phyloP scores from a whole-genome alignment of 2,797 vertebrate genomes.

The Glyptemys insculpta region DNA sequence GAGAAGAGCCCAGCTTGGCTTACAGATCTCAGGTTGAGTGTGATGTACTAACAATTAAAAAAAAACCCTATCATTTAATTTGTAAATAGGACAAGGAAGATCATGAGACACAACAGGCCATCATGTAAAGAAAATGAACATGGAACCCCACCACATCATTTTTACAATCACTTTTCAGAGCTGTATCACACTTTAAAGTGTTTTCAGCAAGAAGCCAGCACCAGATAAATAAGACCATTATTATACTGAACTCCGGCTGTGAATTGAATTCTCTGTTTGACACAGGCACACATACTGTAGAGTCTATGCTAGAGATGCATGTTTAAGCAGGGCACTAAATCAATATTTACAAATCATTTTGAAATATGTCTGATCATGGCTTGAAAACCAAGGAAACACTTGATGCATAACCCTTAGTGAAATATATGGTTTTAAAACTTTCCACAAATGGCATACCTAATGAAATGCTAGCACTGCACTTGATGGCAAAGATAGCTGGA shows the following conservation, averaged over 20 bases:
- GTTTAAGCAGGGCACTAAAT: constrained; percentile 47
- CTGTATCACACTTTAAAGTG: not conserved
- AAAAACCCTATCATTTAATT: not conserved
- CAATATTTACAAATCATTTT: constrained; percentile 47
- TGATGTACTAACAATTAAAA: not conserved
- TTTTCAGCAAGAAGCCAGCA: constrained; percentile 39
- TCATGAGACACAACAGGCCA: not conserved
- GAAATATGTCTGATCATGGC: constrained; percentile 24
- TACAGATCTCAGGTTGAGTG: not conserved
- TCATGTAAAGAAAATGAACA: not conserved
- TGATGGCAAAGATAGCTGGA: constrained; percentile 6
- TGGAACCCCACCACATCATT: not conserved
- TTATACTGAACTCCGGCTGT: constrained; percentile 36
- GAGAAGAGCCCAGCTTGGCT: not conserved
- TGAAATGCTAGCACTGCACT: not conserved
- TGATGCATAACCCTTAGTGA: constrained; percentile 14
- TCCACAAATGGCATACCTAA: not conserved
- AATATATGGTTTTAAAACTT: constrained; percentile 13
- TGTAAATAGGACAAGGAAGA: not conserved
- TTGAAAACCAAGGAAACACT: constrained; percentile 23
- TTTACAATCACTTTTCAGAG: constrained; percentile 16
- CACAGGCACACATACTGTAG: not conserved
- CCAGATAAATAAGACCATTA: constrained; percentile 33
- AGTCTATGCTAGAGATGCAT: constrained; percentile 11
- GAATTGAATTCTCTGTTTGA: constrained; percentile 54